Base-by-base conservation (phyloP, 2,113 vertebrate species). In the Oreochromis tanganicae region DNA sequence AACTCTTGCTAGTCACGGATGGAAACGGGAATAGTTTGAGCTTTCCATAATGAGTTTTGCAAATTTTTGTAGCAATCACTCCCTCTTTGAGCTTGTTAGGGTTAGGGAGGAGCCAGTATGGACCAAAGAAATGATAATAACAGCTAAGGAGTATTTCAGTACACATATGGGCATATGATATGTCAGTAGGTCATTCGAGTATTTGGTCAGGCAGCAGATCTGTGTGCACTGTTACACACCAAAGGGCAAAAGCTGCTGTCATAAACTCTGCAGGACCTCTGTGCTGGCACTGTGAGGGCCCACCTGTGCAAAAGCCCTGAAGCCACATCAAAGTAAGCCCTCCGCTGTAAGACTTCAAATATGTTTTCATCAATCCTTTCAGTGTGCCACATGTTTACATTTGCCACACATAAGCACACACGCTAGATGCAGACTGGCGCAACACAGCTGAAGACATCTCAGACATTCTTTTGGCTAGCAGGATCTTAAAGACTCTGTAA, bases 271-370 rank as follows among this genome's bases (percentile, higher is more conserved):
- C 85, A 85, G 81, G 83, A 82, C 84, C 73, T 78, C 38, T 71
- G 19, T 55, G 79, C 43, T 68, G 87, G 84, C 84, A 17, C 73
- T 34, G 85, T 80, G 86, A 68, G 84, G 90, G 91, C 56, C 71
- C 90, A 94, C 92, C 92, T 95, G 89, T 89, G 89, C 66, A 85
- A 85, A 78, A 94, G 82, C 86, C 87, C 34, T n/a, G 10, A 41
- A 63, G 81, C 91, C 89, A 91, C 90, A 92, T 91, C 57, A 92
- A 89, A 94, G 87, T 43, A 38, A 32, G 66, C 27, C 11, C 34
- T 82, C 78, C 3, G 71, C 79, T 88, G 50, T 24, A 71, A 63
- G 83, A 85, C 83, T 92, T 90, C 89, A 93, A 84, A 91, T 91
- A 34, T 57, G 13, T 84, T 87, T 86, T 34, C 73, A 82, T 95